Percentiles rank a stretch among this genome's conserved stretches.
These are phyloP conservation scores for Temnothorax rugatulus DNA, from an alignment of 2,888 invertebrate species.

Conservation along the genomic window DNA sequence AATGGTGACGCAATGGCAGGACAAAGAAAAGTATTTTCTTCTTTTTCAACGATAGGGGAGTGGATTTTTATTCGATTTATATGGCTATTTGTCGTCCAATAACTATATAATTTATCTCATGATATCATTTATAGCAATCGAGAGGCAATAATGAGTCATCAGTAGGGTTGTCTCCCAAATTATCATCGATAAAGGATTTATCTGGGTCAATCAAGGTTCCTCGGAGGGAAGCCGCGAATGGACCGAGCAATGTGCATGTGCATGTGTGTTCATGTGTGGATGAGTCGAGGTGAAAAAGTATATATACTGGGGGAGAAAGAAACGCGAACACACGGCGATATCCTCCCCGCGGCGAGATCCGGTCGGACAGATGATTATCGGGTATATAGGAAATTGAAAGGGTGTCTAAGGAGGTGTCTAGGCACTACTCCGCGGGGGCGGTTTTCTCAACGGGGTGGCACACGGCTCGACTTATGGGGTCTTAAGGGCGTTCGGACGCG, in stretches of 20 bases:
- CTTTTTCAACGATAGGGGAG: neutral
- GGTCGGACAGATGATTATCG: slow-evolving; percentile 83
- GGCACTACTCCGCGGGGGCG: slow-evolving; percentile 78
- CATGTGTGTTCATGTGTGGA: neutral
- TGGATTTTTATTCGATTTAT: slow-evolving; percentile 7
- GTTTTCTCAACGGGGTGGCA: slow-evolving; percentile 80
- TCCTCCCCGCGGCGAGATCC: slow-evolving; percentile 70
- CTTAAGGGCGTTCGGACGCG: slow-evolving; percentile 75
- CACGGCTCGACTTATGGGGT: slow-evolving; percentile 77
- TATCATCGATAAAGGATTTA: slow-evolving; percentile 36
- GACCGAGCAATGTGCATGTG: neutral
- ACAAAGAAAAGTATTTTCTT: neutral
- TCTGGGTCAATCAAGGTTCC: slow-evolving; percentile 11
- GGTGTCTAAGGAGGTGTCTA: slow-evolving; percentile 85
- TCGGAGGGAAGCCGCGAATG: neutral
- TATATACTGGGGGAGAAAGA: slow-evolving; percentile 27
- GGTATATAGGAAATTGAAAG: slow-evolving; percentile 85
- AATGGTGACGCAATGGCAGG: neutral
- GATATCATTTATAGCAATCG: slow-evolving; percentile 1
- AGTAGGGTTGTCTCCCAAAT: neutral
- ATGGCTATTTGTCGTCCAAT: neutral
- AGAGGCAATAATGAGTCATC: slow-evolving; percentile 16
- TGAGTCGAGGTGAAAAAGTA: neutral
- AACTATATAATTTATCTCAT: slow-evolving; percentile 5
- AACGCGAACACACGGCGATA: slow-evolving; percentile 32